Evolutionary conservation across 2,888 invertebrate genomes (phyloP), one percentile per base, ranked within the genome.

Genomic region (Eremobia ochroleuca): DNA sequence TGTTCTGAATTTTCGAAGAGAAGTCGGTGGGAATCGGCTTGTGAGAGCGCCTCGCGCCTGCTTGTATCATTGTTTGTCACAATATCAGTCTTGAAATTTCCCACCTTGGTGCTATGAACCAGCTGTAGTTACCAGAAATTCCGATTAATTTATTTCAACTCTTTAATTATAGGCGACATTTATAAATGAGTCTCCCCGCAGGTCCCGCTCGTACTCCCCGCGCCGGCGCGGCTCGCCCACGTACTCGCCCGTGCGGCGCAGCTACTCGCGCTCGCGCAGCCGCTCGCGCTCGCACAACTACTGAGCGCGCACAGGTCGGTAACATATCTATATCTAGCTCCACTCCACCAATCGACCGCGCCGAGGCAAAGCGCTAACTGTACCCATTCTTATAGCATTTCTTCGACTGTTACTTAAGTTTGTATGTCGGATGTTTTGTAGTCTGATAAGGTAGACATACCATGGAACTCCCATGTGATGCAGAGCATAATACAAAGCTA

Each of bases 181-280:
- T 43, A 21, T 0, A 18, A 46, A 0, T 18, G 46, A 18, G 5
- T 2, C 46, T 11, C 1, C n/a, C 4, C 18, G 37, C 91, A 96
- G 96, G 92, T 97, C 98, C 21, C 97, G 98, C 67, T 98, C 98
- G 91, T 98, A 98, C 95, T 98, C 98, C 83, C 97, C 98, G 92
- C 97, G 99, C 79, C 97, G 98, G 86, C 98, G 99, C 90, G 99
- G 99, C 86, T 98, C 99, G 84, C 99, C 99, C 73, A 98, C 99
- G 49, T 99, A 99, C 97, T 99, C 99, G 81, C 99, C 99, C 68
- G 98, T 99, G 91, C 98, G 98, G 78, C 98, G 99, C 95, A 98
- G 98, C 94, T 98, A 98, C 97, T 98, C 98, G 90, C 98, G 98
- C 95, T 98, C 98, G 34, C 91, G 93, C 85, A 87, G 87, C 89